Evolutionary conservation across 1,140 invertebrate genomes (phyloP), one percentile per base, ranked within the genome.

Genomic region (Ips nitidus): DNA sequence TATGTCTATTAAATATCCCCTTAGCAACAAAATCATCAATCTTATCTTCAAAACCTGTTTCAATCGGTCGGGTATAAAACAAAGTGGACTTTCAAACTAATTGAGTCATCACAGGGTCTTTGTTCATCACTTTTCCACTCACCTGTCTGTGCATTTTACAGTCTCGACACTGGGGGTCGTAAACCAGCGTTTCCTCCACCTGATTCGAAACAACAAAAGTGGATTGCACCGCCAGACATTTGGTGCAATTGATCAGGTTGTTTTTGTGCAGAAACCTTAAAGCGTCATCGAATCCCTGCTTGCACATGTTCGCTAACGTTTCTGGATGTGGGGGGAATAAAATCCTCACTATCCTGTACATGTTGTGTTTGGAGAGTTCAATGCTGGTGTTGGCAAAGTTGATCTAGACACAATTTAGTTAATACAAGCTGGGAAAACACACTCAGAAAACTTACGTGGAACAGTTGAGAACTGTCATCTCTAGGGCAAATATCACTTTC

Each of bases 401-500:
- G 4, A 98, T 86, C 91, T 94, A 81, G 69, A 84, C 81, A 76
- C 71, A 74, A 69, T 4, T 42, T 41, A 41, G 42, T 4, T 53
- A 73, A 73, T 52, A n/a, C 41, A 55, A 37, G 2, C 4, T 55
- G 2, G 1, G 45, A 50, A 55, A 55, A 6, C 5, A 4, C n/a
- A 6, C 5, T 3, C 37, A 53, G 39, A 50, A 66, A 59, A 84
- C 85, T 85, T 81, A 92, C 89, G 77, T 93, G 91, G 76, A 94
- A 93, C 52, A 94, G 81, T 81, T 93, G 91, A n/a, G 90, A 91
- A 66, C 90, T 92, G 64, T 89, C 84, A 81, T 99, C 97, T 60
- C 90, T 85, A 0, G 98, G 98, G 83, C 98, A 99, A 73, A 99
- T 99, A 80, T 99, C 97, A 78, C 91, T 94, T 81, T 99, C 97